Percentiles rank a stretch among this genome's conserved stretches.
These are phyloP conservation scores for Melanaphis sacchari DNA, from an alignment of 1,140 invertebrate genomes.

Conservation along the genomic window DNA sequence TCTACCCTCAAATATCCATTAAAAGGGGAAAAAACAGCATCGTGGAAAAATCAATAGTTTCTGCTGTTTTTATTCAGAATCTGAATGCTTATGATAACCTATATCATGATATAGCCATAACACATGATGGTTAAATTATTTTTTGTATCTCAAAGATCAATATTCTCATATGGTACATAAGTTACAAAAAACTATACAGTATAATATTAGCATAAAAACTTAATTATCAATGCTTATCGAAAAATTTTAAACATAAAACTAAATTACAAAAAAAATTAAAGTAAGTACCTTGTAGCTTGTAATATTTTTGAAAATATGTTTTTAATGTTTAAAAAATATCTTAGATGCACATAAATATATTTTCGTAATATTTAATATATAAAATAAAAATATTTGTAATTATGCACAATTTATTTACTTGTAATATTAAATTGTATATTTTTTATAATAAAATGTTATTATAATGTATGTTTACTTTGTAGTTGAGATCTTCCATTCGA, in stretches of 20 bases:
- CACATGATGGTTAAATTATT: background rate
- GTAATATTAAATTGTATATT: background rate
- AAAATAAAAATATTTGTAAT: no score
- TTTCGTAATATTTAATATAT: background rate
- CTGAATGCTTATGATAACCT: background rate
- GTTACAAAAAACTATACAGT: background rate
- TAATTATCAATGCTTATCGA: no score
- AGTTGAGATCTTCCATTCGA: conserved; percentile 4
- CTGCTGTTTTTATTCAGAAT: background rate
- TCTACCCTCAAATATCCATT: background rate
- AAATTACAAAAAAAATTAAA: no score
- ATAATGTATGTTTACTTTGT: background rate
- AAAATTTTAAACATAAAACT: no score
- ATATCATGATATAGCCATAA: background rate
- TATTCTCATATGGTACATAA: background rate
- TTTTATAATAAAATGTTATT: background rate
- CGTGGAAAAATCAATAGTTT: background rate
- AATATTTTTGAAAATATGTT: background rate
- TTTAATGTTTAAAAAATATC: background rate
- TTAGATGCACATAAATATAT: background rate
- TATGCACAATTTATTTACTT: no score
- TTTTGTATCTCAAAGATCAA: background rate
- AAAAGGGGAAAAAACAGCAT: background rate
- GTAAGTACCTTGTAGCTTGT: background rate
- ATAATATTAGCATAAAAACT: background rate